A percentile compares a stretch with the other conserved stretches of the same genome.
Evolutionary conservation across 2,113 vertebrate species (phyloP).

Genomic region (Platichthys flesus): DNA sequence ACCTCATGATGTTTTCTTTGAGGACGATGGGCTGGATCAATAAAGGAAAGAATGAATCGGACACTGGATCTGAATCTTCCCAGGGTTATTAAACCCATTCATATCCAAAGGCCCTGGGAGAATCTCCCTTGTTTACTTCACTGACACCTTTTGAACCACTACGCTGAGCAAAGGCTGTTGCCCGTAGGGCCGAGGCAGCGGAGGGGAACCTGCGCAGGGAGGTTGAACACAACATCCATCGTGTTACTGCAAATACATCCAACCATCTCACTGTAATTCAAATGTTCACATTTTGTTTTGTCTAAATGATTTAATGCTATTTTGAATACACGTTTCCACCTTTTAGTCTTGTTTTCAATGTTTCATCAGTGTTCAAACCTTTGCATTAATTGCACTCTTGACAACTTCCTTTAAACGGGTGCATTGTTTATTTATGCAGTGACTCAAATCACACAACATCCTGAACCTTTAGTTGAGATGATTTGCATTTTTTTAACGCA

Average conservation of each 20-base stretch:
- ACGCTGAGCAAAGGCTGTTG: too few species aligned
- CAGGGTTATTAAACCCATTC: conserved; percentile 59
- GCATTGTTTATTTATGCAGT: conserved; percentile 44
- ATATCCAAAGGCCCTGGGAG: conserved; percentile 28
- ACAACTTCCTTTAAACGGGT: conserved; percentile 46
- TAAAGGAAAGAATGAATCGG: too few species aligned
- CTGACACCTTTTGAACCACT: too few species aligned
- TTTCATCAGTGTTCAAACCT: background rate
- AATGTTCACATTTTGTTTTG: background rate
- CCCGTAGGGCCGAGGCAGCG: too few species aligned
- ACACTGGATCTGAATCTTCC: too few species aligned
- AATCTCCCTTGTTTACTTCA: too few species aligned
- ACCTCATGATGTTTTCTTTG: conserved; percentile 43
- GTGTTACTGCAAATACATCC: too few species aligned
- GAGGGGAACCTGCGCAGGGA: too few species aligned
- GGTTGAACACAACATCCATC: too few species aligned
- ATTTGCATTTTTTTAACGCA: conserved; percentile 71
- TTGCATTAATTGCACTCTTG: conserved; percentile 32
- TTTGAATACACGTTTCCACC: background rate
- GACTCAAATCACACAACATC: conserved; percentile 63
- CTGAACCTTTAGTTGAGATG: conserved; percentile 58
- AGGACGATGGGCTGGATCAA: too few species aligned
- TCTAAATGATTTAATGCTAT: background rate
- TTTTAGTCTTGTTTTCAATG: background rate
- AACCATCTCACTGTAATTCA: too few species aligned